Evolutionary conservation across 2,113 vertebrate genomes (phyloP).

Genomic region (Rostratula benghalensis): DNA sequence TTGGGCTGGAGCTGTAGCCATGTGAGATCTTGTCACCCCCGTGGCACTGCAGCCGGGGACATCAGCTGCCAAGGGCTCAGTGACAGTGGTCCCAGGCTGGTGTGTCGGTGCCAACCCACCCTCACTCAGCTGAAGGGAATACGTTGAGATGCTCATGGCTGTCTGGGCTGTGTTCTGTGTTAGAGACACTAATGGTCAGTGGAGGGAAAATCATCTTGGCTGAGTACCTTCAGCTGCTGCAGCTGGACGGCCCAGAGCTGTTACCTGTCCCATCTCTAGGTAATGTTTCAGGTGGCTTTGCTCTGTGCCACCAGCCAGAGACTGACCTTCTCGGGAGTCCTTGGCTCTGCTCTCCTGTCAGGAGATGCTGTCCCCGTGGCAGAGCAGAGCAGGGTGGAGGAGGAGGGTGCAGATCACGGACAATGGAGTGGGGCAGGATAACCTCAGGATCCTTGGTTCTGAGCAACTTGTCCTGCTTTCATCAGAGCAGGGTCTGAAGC

Average conservation of each 20-base stretch:
- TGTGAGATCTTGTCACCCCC: too few relatives aligned
- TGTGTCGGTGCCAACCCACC: too few relatives aligned
- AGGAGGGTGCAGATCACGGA: neutral
- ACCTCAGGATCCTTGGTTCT: neutral
- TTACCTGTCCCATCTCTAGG: neutral
- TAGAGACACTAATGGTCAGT: neutral
- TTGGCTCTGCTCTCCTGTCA: neutral
- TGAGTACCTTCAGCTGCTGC: neutral
- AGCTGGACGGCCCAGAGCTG: neutral
- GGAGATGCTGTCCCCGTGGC: neutral
- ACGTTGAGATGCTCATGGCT: neutral
- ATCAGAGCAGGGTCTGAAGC: neutral
- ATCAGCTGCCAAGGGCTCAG: fast-evolving
- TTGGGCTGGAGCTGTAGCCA: neutral
- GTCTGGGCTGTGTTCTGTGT: too few relatives aligned
- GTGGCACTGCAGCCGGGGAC: neutral
- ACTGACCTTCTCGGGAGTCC: neutral
- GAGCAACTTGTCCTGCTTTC: neutral
- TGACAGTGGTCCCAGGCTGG: neutral
- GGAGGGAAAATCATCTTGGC: neutral
- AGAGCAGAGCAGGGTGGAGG: neutral
- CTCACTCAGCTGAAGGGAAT: neutral
- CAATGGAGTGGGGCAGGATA: neutral
- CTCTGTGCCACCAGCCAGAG: neutral
- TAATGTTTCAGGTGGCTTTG: neutral